Evolutionary conservation across 1,140 invertebrate genomes (phyloP), one percentile per base, ranked within the genome.

Genomic region (Alviniconcha marisindica): DNA sequence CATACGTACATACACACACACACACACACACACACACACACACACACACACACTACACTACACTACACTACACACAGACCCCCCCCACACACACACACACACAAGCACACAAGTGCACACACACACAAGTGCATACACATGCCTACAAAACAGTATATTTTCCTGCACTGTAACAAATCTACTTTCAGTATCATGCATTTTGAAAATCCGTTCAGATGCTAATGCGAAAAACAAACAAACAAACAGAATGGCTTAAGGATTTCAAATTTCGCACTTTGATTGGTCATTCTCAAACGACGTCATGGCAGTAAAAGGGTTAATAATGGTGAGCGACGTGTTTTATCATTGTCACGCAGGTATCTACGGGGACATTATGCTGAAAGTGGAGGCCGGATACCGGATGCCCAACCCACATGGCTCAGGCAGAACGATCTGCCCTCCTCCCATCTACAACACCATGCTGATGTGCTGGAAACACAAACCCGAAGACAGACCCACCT

Each of bases 401-500:
- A 99, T 99, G 97, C 97, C 97, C 10, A 97, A 97, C 82, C 95
- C 95, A 15, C 84, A 15, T 21, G 91, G 90, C 42, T 48, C 44
- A 18, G 94, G 92, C 71, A 79, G 82, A 14, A 73, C 91, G 0
- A 89, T 93, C 0, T 95, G 98, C 88, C 97, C 98, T 2, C 97
- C 99, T 91, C 96, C 96, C 85, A 97, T 99, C 83, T 99, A 94
- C 82, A 85, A 93, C 38, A 92, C 93, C 24, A 94, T 94, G 93
- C 56, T 91, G 51, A 80, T 88, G 40, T 94, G 93, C 84, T 94
- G 94, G 94, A 85, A 90, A n/a, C 82, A 95, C 4, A 95, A 96
- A 82, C 96, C 98, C 0, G 97, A 99, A 87, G 97, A 97, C 90
- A 93, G 98, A 90, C 98, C 98, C 21, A 99, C 98, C 0, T 99